Conservation (phyloP, 1,140 invertebrate species). For the Telenomus remus region DNA sequence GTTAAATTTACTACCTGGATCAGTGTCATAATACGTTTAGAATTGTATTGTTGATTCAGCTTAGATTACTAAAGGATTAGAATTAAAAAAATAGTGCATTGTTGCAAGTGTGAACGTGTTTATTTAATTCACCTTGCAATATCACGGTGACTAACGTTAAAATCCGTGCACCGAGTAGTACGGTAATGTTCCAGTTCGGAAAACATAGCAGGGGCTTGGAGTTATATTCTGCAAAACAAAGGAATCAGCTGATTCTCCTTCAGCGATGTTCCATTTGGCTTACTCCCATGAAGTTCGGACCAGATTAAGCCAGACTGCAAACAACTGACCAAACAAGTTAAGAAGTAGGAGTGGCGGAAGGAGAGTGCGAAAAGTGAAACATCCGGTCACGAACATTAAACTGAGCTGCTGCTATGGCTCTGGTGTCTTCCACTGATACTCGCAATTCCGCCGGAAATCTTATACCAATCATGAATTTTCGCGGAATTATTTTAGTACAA, state of each 20-base stretch:
- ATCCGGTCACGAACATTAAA: conserved; percentile 54
- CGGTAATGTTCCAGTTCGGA: conserved; percentile 59
- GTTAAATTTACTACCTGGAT: conserved; percentile 7
- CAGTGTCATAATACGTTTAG: no score
- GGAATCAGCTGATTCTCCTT: conserved; percentile 33
- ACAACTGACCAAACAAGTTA: conserved; percentile 33
- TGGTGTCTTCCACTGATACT: conserved; percentile 48
- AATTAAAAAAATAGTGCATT: not conserved
- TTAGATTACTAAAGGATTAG: no score
- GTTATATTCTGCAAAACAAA: conserved; percentile 28
- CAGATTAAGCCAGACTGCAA: conserved; percentile 27
- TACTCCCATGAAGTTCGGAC: conserved; percentile 25
- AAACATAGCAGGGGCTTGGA: conserved; percentile 40
- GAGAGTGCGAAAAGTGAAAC: conserved; percentile 51
- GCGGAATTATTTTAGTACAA: no score
- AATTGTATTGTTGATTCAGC: no score
- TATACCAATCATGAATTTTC: no score
- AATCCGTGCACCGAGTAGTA: conserved; percentile 57
- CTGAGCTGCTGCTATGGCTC: conserved; percentile 40
- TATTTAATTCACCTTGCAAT: conserved; percentile 24
- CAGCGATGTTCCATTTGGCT: conserved; percentile 30
- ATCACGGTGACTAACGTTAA: conserved; percentile 55
- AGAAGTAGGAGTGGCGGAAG: conserved; percentile 43
- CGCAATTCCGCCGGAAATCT: conserved; percentile 44
- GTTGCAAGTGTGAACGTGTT: conserved; percentile 22